Evolutionary conservation across 2,797 vertebrate species (phyloP).

Genomic region (Staurois parvus): DNA sequence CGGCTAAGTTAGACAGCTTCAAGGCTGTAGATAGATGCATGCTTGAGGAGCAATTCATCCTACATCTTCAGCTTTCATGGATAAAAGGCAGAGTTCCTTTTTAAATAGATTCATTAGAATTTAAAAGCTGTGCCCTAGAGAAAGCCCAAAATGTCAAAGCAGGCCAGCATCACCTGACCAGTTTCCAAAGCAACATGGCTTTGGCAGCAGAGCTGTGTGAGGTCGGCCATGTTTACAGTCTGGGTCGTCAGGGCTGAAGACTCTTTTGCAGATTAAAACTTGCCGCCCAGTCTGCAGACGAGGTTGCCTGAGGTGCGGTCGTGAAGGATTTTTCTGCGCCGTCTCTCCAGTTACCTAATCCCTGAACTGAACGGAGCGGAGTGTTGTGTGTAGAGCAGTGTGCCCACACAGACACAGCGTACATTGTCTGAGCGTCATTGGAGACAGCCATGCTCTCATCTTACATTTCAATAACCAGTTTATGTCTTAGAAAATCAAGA

Average conservation of each 20-base stretch:
- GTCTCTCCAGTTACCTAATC: slow-evolving; percentile 2
- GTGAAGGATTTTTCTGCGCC: neutral
- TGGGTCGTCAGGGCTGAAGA: neutral
- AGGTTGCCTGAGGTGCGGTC: neutral
- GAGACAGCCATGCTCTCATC: neutral
- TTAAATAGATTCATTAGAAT: neutral
- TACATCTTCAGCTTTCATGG: neutral
- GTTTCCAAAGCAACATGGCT: neutral
- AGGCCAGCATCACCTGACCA: neutral
- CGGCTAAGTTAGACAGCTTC: no score
- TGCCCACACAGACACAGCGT: slow-evolving; percentile 2
- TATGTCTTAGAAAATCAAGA: neutral
- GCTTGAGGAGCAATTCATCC: neutral
- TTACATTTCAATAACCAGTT: neutral
- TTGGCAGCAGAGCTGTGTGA: neutral
- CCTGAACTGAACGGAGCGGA: neutral
- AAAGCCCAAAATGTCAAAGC: neutral
- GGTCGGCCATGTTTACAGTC: slow-evolving; percentile 2
- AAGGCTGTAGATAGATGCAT: neutral
- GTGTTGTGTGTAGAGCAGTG: neutral
- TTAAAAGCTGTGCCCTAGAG: neutral
- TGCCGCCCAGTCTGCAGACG: neutral
- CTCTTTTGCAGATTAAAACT: neutral
- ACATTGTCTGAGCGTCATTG: neutral
- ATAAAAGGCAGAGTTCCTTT: neutral